Conservation (phyloP, 2,797 vertebrate genomes). For the Premnoplex brunnescens region DNA sequence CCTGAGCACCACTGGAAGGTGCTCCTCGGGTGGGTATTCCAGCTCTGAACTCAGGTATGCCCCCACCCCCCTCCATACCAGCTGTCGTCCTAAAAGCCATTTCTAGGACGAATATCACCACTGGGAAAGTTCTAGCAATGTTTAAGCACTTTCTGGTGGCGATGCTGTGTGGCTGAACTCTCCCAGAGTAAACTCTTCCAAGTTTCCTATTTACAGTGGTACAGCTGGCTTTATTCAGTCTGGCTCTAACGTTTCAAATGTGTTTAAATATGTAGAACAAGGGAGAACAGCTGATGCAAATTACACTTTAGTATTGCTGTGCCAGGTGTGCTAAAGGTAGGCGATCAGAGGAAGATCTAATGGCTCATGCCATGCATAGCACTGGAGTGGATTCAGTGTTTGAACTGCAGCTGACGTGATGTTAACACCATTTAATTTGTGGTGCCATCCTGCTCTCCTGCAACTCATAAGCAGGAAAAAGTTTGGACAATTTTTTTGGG, state of each 20-base stretch:
- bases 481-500: fast-evolving
- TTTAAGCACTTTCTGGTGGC: not conserved
- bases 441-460: not conserved
- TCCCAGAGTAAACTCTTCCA: not conserved
- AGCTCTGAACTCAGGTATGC: not conserved
- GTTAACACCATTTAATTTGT: not conserved
- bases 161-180: not conserved
- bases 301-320: not conserved
- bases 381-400: not conserved
- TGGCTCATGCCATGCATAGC: not conserved
- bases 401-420: not conserved
- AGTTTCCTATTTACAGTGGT: not conserved
- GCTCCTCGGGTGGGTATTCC: not conserved
- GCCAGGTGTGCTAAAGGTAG: not conserved
- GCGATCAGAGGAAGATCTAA: not conserved
- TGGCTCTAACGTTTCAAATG: not conserved
- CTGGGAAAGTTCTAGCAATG: not conserved
- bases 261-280: not conserved
- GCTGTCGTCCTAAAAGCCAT: not conserved
- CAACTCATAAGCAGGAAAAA: not conserved
- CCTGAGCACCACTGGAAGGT: not conserved
- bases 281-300: not conserved
- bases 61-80: no score
- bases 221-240: not conserved
- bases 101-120: not conserved